These are phyloP conservation scores for Folsomia candida DNA, from an alignment of 2,888 invertebrate species.

Conservation along the genomic window DNA sequence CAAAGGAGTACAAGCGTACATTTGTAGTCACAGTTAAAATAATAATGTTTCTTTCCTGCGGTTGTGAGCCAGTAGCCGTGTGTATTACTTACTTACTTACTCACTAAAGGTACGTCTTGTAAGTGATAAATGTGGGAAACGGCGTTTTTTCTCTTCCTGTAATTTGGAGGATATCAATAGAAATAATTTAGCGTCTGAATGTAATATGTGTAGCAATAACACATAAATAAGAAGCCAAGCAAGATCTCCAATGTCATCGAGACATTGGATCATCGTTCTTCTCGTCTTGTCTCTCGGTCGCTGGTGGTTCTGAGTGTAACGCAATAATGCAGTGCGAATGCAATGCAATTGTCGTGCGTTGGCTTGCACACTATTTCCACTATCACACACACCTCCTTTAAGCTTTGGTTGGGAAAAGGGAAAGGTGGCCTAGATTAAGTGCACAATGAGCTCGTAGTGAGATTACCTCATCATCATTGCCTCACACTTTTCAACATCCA, in stretches of 20 bases:
- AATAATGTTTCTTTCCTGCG: slow-evolving; percentile 1
- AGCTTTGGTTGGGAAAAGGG: not conserved
- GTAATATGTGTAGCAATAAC: too few species aligned
- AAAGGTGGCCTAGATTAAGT: slow-evolving; percentile 1
- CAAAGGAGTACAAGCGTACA: not conserved
- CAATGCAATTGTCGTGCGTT: not conserved
- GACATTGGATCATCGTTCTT: not conserved
- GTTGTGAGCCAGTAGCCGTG: not conserved
- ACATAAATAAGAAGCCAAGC: not conserved
- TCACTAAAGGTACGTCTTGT: not conserved
- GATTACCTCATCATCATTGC: slow-evolving; percentile 1
- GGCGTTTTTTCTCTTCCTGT: not conserved
- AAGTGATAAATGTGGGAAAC: slow-evolving; percentile 5
- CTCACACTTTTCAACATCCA: not conserved
- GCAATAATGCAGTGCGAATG: not conserved
- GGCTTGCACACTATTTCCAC: not conserved
- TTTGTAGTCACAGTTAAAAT: not conserved
- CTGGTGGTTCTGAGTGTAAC: too few species aligned
- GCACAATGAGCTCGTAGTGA: not conserved
- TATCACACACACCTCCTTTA: not conserved
- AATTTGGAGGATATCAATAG: slow-evolving; percentile 1
- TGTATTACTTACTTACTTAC: not conserved
- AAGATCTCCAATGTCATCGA: slow-evolving; percentile 6
- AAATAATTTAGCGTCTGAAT: not conserved
- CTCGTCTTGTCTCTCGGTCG: not conserved